Conservation (phyloP, 2,113 vertebrate genomes). For the Lagenorhynchus albirostris region DNA sequence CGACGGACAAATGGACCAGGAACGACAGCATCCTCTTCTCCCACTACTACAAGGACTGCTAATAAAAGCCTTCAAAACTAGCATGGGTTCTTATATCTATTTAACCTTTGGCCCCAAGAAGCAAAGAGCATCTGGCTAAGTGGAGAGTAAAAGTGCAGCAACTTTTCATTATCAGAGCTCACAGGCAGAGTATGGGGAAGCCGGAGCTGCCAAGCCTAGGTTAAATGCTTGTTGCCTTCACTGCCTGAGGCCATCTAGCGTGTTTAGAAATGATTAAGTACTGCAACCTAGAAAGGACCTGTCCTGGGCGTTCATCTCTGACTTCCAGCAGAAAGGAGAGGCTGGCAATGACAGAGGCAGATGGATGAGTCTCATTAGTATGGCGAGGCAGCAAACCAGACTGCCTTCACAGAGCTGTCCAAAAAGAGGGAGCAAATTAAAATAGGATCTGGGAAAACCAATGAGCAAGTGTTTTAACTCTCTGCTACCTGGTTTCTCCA, state of each 20-base stretch:
- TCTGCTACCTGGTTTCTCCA: slow-evolving; percentile 81
- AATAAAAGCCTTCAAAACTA: slow-evolving; percentile 87
- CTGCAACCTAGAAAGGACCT: slow-evolving; percentile 91
- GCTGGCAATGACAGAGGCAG: slow-evolving; percentile 91
- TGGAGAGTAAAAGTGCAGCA: slow-evolving; percentile 86
- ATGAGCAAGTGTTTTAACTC: slow-evolving; percentile 87
- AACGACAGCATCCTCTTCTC: slow-evolving; percentile 76
- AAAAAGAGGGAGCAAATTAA: slow-evolving; percentile 89
- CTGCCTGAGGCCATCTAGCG: slow-evolving; percentile 90
- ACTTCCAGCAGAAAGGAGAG: slow-evolving; percentile 92
- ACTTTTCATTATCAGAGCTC: slow-evolving; percentile 90
- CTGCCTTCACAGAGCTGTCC: slow-evolving; percentile 91
- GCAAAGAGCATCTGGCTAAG: slow-evolving; percentile 90
- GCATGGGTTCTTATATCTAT: slow-evolving; percentile 87
- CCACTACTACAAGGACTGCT: slow-evolving; percentile 79
- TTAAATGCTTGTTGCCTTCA: slow-evolving; percentile 92
- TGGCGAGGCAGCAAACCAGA: slow-evolving; percentile 88
- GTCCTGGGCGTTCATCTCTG: slow-evolving; percentile 93
- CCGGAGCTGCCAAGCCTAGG: slow-evolving; percentile 87
- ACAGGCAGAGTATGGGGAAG: slow-evolving; percentile 83
- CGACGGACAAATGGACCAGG: slow-evolving; percentile 67
- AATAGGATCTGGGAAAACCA: slow-evolving; percentile 87
- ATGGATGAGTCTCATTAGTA: slow-evolving; percentile 94
- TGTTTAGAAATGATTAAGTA: slow-evolving; percentile 94
- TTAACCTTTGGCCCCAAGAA: slow-evolving; percentile 90